Base-by-base conservation (phyloP, 2,113 vertebrate genomes). In the Melanocharis versteri region DNA sequence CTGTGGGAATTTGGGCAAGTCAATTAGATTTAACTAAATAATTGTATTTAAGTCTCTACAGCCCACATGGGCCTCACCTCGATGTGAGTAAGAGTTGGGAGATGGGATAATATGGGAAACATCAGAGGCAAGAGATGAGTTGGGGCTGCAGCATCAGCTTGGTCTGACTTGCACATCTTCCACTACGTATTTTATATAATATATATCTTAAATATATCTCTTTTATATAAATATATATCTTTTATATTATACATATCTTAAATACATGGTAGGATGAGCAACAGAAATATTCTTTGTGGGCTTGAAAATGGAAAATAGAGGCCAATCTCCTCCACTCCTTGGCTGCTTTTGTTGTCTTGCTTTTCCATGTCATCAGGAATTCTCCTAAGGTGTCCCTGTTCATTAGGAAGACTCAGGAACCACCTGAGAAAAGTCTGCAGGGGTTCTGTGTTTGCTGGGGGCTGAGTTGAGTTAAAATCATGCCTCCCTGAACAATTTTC, bases 241-340 rank as follows among this genome's bases (percentile, higher is more conserved):
- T n/a, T n/a, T n/a, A n/a, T n/a, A n/a, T n/a, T n/a, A n/a, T n/a
- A n/a, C n/a, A n/a, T n/a, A 77, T 37, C 39, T 26, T 11, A 33
- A 69, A 22, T 33, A 54, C 9, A 17, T 2, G 4, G 50, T 21
- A 15, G 26, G 39, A 56, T 50, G n/a, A n/a, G 61, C 56, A 61
- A 28, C 33, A 47, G 40, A 86, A 89, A 35, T 28, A 39, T 3
- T 42, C 40, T 37, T 45, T 79, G 61, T 45, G 71, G 27, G 47
- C 31, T 87, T 40, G 35, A 17, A 19, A 30, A 62, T 44, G 21
- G 17, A 37, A 70, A 58, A 31, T 1, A 31, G 20, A 53, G 68
- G 33, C 17, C 22, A 17, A 1, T 54, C 50, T 58, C 22, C 37
- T 57, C 31, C 0, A 0, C 13, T 76, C n/a, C n/a, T n/a, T n/a